A percentile compares a stretch with the other conserved stretches of the same genome.
phyloP scores from a whole-genome alignment of 2,113 vertebrate species.

The Austrofundulus limnaeus region DNA sequence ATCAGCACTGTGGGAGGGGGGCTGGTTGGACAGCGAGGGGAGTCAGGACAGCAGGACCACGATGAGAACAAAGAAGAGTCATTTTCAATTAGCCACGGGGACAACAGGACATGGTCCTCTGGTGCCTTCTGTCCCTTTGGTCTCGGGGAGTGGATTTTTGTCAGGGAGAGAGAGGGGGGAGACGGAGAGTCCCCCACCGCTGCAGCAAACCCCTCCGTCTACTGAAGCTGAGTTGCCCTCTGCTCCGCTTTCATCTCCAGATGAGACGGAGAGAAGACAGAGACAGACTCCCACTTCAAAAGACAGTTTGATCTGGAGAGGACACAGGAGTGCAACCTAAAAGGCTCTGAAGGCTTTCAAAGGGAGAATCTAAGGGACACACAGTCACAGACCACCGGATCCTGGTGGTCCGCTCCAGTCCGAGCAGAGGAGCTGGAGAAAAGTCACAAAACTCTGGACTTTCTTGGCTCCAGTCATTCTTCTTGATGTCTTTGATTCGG shows the following conservation, averaged over 20 bases:
- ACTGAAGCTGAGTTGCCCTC: constrained; percentile 60
- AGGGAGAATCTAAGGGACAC: constrained; percentile 57
- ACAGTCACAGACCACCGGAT: constrained; percentile 49
- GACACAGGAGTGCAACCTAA: constrained; percentile 61
- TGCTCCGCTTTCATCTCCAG: constrained; percentile 74
- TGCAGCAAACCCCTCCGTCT: constrained; percentile 44
- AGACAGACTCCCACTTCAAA: constrained; percentile 71
- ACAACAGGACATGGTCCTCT: constrained; percentile 39
- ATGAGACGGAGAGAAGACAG: constrained; percentile 64
- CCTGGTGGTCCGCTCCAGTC: constrained; percentile 13
- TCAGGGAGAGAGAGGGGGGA: constrained; percentile 31
- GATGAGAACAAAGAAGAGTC: constrained; percentile 19
- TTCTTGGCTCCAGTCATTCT: constrained; percentile 19
- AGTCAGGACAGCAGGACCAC: constrained; percentile 3
- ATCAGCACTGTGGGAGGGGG: constrained; percentile 65
- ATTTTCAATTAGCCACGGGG: constrained; percentile 73
- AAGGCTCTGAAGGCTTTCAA: too few species aligned
- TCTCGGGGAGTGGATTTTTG: constrained; percentile 60
- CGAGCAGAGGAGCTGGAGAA: constrained; percentile 25
- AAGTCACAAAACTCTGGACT: constrained; percentile 22
- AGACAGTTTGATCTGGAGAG: constrained; percentile 76
- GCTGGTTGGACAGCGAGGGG: constrained; percentile 13
- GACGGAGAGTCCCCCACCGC: constrained; percentile 52
- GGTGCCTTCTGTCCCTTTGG: constrained; percentile 69
- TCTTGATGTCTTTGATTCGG: constrained; percentile 41